Evolutionary conservation across 2,888 invertebrate genomes (phyloP), one percentile per base, ranked within the genome.

Genomic region (Serripes groenlandicus): DNA sequence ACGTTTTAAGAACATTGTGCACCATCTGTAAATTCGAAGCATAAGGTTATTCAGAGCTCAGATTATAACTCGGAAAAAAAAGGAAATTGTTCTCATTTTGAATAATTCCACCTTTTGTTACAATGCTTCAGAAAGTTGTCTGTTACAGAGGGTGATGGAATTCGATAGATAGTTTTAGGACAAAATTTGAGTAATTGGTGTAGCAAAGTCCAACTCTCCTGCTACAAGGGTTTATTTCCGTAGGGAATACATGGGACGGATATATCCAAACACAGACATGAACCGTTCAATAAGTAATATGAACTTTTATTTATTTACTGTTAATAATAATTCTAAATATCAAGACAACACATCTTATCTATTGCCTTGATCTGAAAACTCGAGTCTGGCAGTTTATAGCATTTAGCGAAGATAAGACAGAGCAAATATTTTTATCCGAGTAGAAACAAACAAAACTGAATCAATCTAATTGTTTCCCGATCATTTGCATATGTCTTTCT

Each of bases 401-500:
- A 32, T 42, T 66, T 35, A 21, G 28, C 18, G 42, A 66, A 66
- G 66, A 66, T 66, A 66, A 66, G 66, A 37, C 66, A 42, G 42
- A 66, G 42, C 66, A 66, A 66, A 66, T 66, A 66, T 37, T 66
- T 66, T 66, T 66, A 70, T 70, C 68, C 32, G 56, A 75, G 34
- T 64, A 28, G 56, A 75, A 66, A 75, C 75, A 66, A 72, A 69
- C 56, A 64, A 75, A 75, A 72, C 75, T 42, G 58, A 64, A 71
- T 52, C 70, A 80, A 34, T 72, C 34, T 37, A 52, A 66, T 49
- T 56, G 58, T 81, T 76, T 60, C 71, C 54, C 60, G 74, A 70
- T 54, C 42, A 74, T 77, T 69, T 79, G 69, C 73, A 81, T 73
- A 77, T 77, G 74, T 81, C 70, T 68, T 74, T 42, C 34, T 28